Base-by-base conservation (phyloP, 2,113 vertebrate species). In the Crotalus tigris region DNA sequence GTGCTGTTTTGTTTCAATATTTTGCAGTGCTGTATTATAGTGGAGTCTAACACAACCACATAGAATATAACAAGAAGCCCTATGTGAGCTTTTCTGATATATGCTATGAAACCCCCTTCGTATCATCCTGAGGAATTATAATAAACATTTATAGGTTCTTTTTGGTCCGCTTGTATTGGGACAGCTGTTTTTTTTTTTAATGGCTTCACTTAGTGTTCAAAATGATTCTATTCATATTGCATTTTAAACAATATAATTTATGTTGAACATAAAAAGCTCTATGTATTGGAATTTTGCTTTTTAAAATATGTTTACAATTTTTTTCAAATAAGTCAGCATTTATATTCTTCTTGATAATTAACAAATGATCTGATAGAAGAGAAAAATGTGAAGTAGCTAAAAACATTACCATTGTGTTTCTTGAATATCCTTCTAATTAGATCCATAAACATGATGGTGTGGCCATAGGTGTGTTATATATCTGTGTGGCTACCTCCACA, bases 161-260 rank as follows among this genome's bases (percentile, higher is more conserved):
- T 94, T 96, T 93, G 8, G 91, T 61, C 87, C 91, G 88, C 81
- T 97, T 97, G 95, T 94, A 15, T 55, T 91, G 93, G 94, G 91
- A 90, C 92, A 96, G 95, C 94, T 95, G 94, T 97, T 97, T 96
- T 94, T 69, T 49, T 5, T 49, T 49, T 49, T 49, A 94, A 94
- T 92, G 24, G 53, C 93, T 95, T 96, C 33, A 81, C 33, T 90
- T 88, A 89, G 89, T 85, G 44, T 90, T 93, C 57, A 12, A 87
- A 87, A 5, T n/a, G 61, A 92, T 94, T 94, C 90, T 85, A 24
- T 94, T 94, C n/a, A 0, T 90, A 86, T 87, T 95, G 92, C 93
- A 88, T 92, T 93, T 95, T 49, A 89, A 91, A 89, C 19, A n/a
- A 85, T 89, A 69, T 81, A 55, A 29, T 81, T 81, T 75, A 91